Base-by-base conservation (phyloP, 92 coral and sea anemone species). In the Epizoanthus illoricatus region DNA sequence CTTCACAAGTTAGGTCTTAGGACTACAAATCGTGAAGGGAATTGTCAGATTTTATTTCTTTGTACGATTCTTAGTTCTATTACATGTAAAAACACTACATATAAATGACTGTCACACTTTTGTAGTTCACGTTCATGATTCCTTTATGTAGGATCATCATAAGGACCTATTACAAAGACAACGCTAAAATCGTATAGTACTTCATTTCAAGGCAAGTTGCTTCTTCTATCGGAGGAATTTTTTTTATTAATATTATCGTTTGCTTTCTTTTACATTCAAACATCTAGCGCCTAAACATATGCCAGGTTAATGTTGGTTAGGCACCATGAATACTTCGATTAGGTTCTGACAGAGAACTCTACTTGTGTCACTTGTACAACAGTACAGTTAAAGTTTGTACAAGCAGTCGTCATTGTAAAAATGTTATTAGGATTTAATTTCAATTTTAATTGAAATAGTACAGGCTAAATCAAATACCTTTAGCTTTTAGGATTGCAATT, bases 391-490 rank as follows among this genome's bases (percentile, higher is more conserved):
- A 78, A 63, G 82, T 63, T 63, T 63, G 71, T 78, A 78, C 82
- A 78, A 78, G 70, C 82, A 63, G 17, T 52, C 12, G 56, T 52
- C 56, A 52, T 5, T 52, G 24, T 70, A 28, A 78, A 70, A 23
- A 16, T 59, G 71, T 78, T 78, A 78, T 62, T 78, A 21, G 81
- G 71, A 42, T 62, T 78, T 78, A 78, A 78, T 78, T 78, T 78
- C 82, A 63, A 63, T 78, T 78, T 78, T 78, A 63, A 78, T 78
- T 78, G 65, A 78, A 78, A 78, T 63, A 7, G 69, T 43, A 78
- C 57, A 20, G 71, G 71, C 55, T 12, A 13, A n/a, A 78, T 41
- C 71, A 63, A 78, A 42, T 21, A 49, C 12, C 10, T 23, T 42
- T n/a, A 54, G 60, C 61, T 78, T 78, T 45, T 20, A 19, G 36